Evolutionary conservation across 2,797 vertebrate genomes (phyloP), one percentile per base, ranked within the genome.

Genomic region (Gastrophryne carolinensis): DNA sequence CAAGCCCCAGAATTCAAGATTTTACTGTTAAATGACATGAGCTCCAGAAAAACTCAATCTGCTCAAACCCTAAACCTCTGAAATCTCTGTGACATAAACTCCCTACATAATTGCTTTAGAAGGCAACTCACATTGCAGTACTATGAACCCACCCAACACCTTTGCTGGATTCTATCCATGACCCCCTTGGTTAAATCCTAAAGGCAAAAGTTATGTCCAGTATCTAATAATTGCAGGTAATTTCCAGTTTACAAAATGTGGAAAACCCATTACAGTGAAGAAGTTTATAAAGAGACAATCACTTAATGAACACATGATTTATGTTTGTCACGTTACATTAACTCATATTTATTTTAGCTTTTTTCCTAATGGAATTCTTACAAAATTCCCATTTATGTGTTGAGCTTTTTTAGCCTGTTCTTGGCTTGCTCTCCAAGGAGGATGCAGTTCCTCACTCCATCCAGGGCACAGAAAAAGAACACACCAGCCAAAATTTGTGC

Each of bases 381-480:
- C 19, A 24, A 56, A 68, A 57, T 41, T 39, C 35, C 15, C 52
- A 69, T 69, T 69, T 56, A 27, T 34, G 17, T 17, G 21, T 29
- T 32, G 12, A 47, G 44, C 44, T 66, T 32, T 32, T 32, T 15
- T 32, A n/a, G 44, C 44, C 13, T 64, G 53, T 52, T 69, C 37
- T 62, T 62, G 56, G 60, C 58, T 53, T 32, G 50, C 47, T 79
- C 83, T 82, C 83, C 80, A 68, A 82, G 80, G 74, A 81, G 81
- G 80, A 87, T 81, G 83, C 79, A 78, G 80, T 80, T 80, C 62
- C 69, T 79, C 80, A 79, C 32, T 78, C 63, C 80, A 86, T 88
- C 84, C 86, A 88, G 82, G 84, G 86, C 79, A 82, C 79, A 84
- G 82, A 82, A 83, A 75, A 80, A 78, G 84, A 82, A 82, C 73